phyloP scores from a whole-genome alignment of 2,888 invertebrate genomes.

The Gymnosoma rotundatum region DNA sequence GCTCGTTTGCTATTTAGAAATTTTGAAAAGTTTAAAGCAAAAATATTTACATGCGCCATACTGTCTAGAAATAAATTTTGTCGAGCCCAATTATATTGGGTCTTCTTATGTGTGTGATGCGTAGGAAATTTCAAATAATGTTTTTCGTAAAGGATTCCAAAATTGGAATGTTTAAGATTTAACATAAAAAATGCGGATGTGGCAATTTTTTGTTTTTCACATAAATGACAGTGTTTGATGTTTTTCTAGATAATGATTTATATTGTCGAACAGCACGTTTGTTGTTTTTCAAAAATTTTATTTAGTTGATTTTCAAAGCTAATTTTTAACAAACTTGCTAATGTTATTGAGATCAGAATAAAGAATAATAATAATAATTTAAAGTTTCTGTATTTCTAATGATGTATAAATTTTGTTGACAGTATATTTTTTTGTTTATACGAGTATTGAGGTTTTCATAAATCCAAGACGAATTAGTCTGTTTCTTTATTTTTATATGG shows the following conservation, averaged over 20 bases:
- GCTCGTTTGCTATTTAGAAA: constrained; percentile 37
- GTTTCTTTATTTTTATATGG: not conserved
- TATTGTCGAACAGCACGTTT: not conserved
- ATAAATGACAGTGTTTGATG: constrained; percentile 45
- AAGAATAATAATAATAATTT: not conserved
- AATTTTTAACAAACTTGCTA: constrained; percentile 10
- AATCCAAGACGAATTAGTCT: no score
- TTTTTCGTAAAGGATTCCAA: constrained; percentile 30
- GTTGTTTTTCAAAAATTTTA: constrained; percentile 1
- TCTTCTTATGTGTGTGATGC: not conserved
- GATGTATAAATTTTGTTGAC: no score
- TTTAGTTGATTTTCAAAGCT: constrained; percentile 8
- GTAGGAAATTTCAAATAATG: constrained; percentile 7
- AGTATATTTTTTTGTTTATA: no score
- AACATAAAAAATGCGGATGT: constrained; percentile 52
- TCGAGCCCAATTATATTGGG: constrained; percentile 6
- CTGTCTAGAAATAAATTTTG: constrained; percentile 54
- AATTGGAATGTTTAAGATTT: constrained; percentile 52
- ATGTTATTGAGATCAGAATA: not conserved
- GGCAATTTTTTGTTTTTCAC: constrained; percentile 17
- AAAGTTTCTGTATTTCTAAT: not conserved
- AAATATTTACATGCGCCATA: constrained; percentile 53
- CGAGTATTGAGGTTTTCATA: no score
- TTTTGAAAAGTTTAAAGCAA: constrained; percentile 4
- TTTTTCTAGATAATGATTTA: constrained; percentile 42